Conservation (phyloP, 2,113 vertebrate genomes). For the Desmodus rotundus region DNA sequence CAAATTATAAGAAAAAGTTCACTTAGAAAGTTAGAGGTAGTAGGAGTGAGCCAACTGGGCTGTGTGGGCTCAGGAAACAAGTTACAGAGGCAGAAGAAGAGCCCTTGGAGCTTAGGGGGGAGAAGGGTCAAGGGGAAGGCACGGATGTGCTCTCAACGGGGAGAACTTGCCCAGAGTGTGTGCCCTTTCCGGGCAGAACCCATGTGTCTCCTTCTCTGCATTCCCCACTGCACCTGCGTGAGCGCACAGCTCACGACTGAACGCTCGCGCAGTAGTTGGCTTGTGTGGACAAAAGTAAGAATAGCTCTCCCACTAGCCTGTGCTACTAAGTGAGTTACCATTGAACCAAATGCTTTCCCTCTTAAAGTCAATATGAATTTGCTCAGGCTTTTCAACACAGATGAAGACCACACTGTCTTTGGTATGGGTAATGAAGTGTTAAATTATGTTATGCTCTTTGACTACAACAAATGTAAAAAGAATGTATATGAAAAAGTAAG, state of each 20-base stretch:
- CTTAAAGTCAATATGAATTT: not conserved
- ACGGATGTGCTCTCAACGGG: not conserved
- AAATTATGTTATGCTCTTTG: not conserved
- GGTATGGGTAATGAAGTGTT: not conserved
- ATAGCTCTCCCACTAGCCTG: not conserved
- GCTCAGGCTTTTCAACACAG: not conserved
- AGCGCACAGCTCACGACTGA: accelerated
- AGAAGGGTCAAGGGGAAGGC: not conserved
- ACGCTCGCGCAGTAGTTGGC: not conserved
- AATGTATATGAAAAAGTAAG: not conserved
- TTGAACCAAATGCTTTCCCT: not conserved
- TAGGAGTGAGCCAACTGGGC: not conserved
- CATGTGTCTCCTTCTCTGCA: not conserved
- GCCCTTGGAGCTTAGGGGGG: not conserved
- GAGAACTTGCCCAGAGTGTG: not conserved
- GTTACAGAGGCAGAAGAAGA: not conserved
- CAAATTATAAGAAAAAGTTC: not conserved
- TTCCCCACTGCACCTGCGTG: accelerated
- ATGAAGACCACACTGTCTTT: not conserved
- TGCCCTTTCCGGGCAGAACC: not conserved
- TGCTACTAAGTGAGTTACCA: not conserved
- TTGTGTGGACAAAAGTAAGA: not conserved
- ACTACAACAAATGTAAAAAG: not conserved
- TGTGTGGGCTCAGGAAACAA: not conserved
- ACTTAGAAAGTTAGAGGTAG: not conserved